Evolutionary conservation across 1,140 invertebrate species (phyloP), one percentile per base, ranked within the genome.

Genomic region (Phocides pigmalion): DNA sequence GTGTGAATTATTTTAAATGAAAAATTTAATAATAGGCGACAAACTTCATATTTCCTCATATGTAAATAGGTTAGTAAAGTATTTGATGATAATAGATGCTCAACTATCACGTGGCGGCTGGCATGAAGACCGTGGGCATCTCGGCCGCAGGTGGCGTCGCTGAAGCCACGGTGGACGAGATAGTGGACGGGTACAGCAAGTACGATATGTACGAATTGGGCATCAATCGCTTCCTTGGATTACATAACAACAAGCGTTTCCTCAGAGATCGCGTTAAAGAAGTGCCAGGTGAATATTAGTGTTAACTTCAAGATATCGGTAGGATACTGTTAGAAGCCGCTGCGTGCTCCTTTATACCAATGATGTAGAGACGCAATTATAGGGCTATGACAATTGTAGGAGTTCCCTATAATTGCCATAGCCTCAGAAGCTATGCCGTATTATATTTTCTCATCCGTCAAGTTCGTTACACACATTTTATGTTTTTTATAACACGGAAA

Each of bases 191-290:
- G 0, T 94, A 95, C 58, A 95, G 96, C 0, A 94, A 94, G n/a
- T 93, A 96, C 71, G 97, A 99, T 81, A 94, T 98, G 87, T 97
- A 98, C 81, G 96, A 98, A 74, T 90, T 99, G 59, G 98, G 99
- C 81, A 96, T 99, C 4, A 95, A 96, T 22, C 93, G 99, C 32
- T 99, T 99, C 89, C 93, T 99, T 2, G 97, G 97, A 1, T 92
- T 99, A 20, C 99, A 99, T 83, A 99, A 99, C 82, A 99, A 99
- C 91, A 94, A 96, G 51, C 96, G 97, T 84, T 99, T 99, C 89
- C 92, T 99, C 14, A 93, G 96, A 22, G 98, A 99, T 82, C 93
- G 99, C 67, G 97, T 98, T 15, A 96, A 94, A 82, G 99, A 99
- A 93, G 97, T 98, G 3, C 97, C 98, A 46, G 96, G 98, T 94